A percentile compares a stretch with the other conserved stretches of the same genome.
Conservation (phyloP, 2,888 invertebrate genomes). For the Scaptomyza reducta region DNA sequence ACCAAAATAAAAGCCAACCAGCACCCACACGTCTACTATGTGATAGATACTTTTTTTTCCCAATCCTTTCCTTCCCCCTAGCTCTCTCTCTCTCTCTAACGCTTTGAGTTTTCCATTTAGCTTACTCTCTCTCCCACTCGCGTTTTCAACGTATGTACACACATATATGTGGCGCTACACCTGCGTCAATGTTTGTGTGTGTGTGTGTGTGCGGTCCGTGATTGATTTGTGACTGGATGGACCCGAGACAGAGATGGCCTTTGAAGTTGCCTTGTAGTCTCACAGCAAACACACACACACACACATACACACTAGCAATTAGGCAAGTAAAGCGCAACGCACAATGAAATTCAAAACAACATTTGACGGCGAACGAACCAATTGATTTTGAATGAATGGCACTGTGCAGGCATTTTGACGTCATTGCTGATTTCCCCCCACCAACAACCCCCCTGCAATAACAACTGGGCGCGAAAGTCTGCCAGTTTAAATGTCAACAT, state of each 20-base stretch:
- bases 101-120: neutral
- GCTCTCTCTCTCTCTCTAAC: neutral
- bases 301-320: conserved; percentile 24
- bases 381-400: conserved; percentile 24
- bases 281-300: neutral
- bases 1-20: conserved; percentile 71
- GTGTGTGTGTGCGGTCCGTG: conserved; percentile 10
- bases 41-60: conserved; percentile 38
- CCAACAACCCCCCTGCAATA: neutral
- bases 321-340: conserved; percentile 5
- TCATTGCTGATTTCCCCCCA: conserved; percentile 14
- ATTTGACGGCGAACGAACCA: conserved; percentile 13
- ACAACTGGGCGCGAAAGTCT: conserved; percentile 15
- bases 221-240: conserved; percentile 39
- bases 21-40: conserved; percentile 53
- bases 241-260: conserved; percentile 27
- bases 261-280: conserved; percentile 34
- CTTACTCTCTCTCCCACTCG: neutral
- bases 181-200: neutral
- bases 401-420: conserved; percentile 28
- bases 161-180: neutral
- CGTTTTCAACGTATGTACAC: neutral
- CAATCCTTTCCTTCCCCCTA: neutral
- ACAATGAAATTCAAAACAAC: neutral
- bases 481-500: conserved; percentile 41